Evolutionary conservation across 2,888 invertebrate species (phyloP).

Genomic region (Hypselothyrea guttata): DNA sequence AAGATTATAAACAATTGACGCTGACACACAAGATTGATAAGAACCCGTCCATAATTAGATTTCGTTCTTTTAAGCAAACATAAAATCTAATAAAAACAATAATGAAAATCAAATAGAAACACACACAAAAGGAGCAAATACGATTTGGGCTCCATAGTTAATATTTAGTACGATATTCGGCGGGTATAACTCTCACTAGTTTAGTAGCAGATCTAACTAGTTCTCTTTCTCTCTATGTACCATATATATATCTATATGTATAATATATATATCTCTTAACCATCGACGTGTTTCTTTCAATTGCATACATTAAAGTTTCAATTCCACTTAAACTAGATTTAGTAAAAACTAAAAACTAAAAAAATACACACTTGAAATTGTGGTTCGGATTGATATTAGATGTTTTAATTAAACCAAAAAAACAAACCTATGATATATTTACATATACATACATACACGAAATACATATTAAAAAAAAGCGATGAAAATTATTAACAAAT

Average conservation of each 20-base stretch:
- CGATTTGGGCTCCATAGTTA: slow-evolving; percentile 20
- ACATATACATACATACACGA: slow-evolving; percentile 32
- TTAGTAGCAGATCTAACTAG: slow-evolving; percentile 1
- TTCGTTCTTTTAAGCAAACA: slow-evolving; percentile 48
- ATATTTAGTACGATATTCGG: slow-evolving; percentile 19
- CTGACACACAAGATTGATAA: slow-evolving; percentile 79
- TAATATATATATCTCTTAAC: slow-evolving; percentile 29
- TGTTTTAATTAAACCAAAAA: slow-evolving; percentile 44
- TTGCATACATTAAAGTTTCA: slow-evolving; percentile 32
- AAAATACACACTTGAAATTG: slow-evolving; percentile 39
- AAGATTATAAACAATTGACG: slow-evolving; percentile 38
- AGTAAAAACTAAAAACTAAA: no score
- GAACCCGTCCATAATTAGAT: slow-evolving; percentile 80
- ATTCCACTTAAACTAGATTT: slow-evolving; percentile 43
- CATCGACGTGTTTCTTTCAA: slow-evolving; percentile 48
- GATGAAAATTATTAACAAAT: slow-evolving; percentile 23
- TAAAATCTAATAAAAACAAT: slow-evolving; percentile 9
- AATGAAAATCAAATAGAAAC: slow-evolving; percentile 12
- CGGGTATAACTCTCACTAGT: slow-evolving; percentile 25
- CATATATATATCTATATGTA: slow-evolving; percentile 29
- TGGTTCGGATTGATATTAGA: slow-evolving; percentile 65
- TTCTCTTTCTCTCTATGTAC: not conserved
- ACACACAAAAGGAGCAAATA: slow-evolving; percentile 9
- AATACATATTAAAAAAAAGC: slow-evolving; percentile 39
- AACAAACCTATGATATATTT: slow-evolving; percentile 44